Conservation (phyloP, 2,888 invertebrate genomes). For the Polydrusus cervinus region DNA sequence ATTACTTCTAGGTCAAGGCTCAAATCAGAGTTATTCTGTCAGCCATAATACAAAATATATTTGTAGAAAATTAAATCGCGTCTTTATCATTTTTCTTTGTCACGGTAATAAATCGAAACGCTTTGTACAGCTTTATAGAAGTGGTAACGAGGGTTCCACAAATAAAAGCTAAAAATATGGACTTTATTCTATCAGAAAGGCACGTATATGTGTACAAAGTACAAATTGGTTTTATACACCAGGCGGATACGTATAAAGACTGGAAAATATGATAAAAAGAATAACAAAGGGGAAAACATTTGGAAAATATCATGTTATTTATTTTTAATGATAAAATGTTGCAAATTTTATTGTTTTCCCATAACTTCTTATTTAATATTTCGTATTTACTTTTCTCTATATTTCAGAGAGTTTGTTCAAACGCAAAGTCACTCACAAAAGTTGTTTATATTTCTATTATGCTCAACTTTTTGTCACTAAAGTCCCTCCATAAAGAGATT, state of each 20-base stretch:
- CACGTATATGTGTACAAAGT: slow-evolving; percentile 21
- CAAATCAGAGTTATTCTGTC: too few species aligned
- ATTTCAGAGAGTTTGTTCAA: neutral
- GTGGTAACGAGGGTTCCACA: slow-evolving; percentile 15
- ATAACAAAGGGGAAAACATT: neutral
- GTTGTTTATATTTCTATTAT: neutral
- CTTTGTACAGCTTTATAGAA: slow-evolving; percentile 17
- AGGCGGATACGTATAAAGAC: neutral
- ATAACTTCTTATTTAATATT: neutral
- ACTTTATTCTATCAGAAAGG: slow-evolving; percentile 13
- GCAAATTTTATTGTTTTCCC: neutral
- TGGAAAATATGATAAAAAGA: neutral
- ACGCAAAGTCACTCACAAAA: too few species aligned
- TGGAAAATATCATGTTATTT: neutral
- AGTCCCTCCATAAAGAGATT: too few species aligned
- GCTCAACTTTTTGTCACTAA: too few species aligned
- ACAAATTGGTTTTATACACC: slow-evolving; percentile 3
- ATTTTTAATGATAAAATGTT: neutral
- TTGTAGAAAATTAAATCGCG: neutral
- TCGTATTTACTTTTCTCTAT: neutral
- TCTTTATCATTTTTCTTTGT: slow-evolving; percentile 16
- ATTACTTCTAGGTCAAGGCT: too few species aligned
- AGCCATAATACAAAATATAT: neutral
- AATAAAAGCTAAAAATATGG: slow-evolving; percentile 19
- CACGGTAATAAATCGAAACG: neutral